Percentiles rank a stretch among this genome's conserved stretches.
These are phyloP conservation scores for Eulemur coronatus DNA, from an alignment of 2,797 vertebrate species.

Conservation along the genomic window DNA sequence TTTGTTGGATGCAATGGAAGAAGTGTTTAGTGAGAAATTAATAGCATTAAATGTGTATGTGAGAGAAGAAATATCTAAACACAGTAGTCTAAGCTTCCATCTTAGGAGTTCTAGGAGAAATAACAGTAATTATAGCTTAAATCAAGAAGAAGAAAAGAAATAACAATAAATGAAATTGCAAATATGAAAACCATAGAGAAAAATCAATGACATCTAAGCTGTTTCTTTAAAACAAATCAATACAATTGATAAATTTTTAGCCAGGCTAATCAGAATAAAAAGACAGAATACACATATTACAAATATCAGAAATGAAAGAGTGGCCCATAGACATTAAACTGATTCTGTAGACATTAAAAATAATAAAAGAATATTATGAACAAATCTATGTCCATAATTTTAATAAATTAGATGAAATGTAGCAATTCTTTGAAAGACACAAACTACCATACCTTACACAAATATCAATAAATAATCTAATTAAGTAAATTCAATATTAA, in stretches of 20 bases:
- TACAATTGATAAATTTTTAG: background rate
- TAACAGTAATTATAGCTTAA: background rate
- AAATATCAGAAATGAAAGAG: background rate
- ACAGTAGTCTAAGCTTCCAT: background rate
- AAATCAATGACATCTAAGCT: background rate
- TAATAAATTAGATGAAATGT: background rate
- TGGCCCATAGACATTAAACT: background rate
- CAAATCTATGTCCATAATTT: background rate
- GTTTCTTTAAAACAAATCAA: background rate
- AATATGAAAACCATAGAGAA: background rate
- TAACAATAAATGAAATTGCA: background rate
- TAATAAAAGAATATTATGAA: background rate
- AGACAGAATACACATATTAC: background rate
- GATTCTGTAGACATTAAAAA: background rate
- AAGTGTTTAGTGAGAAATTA: background rate
- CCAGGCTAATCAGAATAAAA: background rate
- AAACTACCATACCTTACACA: background rate
- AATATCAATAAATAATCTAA: background rate
- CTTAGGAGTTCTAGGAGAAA: background rate
- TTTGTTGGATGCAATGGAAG: background rate
- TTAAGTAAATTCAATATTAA: background rate
- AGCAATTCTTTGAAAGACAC: background rate
- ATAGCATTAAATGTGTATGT: background rate
- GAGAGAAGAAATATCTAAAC: background rate
- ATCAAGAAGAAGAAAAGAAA: background rate